phyloP scores from a whole-genome alignment of 2,113 vertebrate genomes.

The Bos indicus region DNA sequence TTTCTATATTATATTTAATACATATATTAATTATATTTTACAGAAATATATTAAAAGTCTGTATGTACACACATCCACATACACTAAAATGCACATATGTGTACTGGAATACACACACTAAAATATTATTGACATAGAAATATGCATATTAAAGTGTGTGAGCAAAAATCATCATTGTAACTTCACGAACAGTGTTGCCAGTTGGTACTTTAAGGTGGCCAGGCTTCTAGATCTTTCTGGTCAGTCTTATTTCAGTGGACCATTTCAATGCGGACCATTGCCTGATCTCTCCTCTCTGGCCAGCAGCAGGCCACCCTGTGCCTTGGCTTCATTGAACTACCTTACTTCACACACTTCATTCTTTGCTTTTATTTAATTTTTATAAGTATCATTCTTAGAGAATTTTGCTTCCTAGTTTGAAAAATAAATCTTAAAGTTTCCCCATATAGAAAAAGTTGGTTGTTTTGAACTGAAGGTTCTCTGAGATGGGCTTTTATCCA shows the following conservation, averaged over 20 bases:
- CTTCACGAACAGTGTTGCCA: neutral
- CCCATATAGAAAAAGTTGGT: neutral
- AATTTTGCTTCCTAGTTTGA: neutral
- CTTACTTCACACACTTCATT: neutral
- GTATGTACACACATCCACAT: neutral
- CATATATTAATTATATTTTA: neutral
- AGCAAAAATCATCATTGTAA: neutral
- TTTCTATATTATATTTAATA: neutral
- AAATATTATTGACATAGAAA: neutral
- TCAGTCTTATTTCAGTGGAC: neutral
- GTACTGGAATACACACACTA: neutral
- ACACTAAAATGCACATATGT: neutral
- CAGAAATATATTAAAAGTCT: neutral
- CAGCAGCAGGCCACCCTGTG: neutral
- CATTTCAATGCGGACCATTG: neutral
- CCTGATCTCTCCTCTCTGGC: fast-evolving
- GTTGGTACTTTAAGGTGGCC: no score
- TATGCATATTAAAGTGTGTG: neutral
- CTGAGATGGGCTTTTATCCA: slow-evolving; percentile 41
- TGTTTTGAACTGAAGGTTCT: neutral
- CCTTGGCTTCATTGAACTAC: neutral
- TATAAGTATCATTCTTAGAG: neutral
- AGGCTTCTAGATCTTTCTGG: neutral
- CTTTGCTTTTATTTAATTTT: neutral
- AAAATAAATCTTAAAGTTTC: neutral